phyloP scores from a whole-genome alignment of 2,113 vertebrate genomes.

The Psettodes erumei region DNA sequence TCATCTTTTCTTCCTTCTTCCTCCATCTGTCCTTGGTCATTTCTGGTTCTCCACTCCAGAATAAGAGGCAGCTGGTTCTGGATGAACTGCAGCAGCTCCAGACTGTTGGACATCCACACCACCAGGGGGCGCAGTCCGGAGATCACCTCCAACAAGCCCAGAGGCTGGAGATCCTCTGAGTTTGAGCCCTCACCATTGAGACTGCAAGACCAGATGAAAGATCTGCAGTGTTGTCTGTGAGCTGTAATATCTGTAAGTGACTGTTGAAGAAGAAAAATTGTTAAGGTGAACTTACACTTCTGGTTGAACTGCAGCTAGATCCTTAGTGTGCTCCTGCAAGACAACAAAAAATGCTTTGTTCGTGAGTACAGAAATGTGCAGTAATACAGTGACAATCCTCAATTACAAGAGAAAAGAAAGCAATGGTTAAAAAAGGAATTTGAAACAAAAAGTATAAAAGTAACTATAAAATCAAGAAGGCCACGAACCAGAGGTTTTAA shows the following conservation, averaged over 20 bases:
- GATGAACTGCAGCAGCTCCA: conserved; percentile 84
- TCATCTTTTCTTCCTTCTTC: conserved; percentile 49
- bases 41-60: conserved; percentile 72
- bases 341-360: background rate
- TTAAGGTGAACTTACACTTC: conserved; percentile 76
- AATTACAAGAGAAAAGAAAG: background rate
- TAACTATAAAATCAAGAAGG: background rate
- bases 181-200: conserved; percentile 11
- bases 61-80: conserved; percentile 82
- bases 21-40: conserved; percentile 49
- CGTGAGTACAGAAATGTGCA: background rate
- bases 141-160: conserved; percentile 56
- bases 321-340: conserved; percentile 80
- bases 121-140: conserved; percentile 80
- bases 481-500: background rate
- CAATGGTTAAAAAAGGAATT: background rate
- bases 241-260: background rate
- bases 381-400: background rate
- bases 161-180: conserved; percentile 31
- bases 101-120: conserved; percentile 85
- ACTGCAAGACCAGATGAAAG: conserved; percentile 6
- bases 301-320: conserved; percentile 75
- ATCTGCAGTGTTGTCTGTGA: background rate
- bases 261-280: background rate
- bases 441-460: background rate